A percentile compares a stretch with the other conserved stretches of the same genome.
phyloP scores from a whole-genome alignment of 2,888 invertebrate genomes.

The Lithophane ornitopus region DNA sequence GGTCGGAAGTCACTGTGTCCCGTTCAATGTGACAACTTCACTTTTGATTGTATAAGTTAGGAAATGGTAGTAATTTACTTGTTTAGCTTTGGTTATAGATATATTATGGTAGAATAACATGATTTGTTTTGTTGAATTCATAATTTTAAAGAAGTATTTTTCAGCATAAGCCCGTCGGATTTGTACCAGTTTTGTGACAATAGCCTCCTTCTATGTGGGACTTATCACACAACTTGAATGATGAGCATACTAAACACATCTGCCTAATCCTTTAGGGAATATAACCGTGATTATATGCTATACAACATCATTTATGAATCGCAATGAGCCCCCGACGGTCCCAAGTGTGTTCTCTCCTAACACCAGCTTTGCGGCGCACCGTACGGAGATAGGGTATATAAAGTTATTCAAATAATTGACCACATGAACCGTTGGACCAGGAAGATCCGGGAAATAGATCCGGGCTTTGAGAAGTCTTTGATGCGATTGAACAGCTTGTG shows the following conservation, averaged over 20 bases:
- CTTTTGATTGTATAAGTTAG: no score
- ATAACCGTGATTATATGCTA: background rate
- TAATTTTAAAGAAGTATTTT: background rate
- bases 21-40: no score
- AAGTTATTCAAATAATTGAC: constrained; percentile 38
- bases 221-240: no score
- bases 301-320: constrained; percentile 11
- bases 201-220: background rate
- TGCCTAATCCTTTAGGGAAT: no score
- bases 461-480: background rate
- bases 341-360: constrained; percentile 5
- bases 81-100: no score
- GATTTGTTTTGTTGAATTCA: no score
- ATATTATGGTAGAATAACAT: no score
- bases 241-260: background rate
- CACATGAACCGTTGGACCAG: constrained; percentile 1
- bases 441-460: background rate
- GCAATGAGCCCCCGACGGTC: background rate
- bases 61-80: no score
- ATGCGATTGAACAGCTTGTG: background rate
- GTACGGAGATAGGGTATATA: background rate
- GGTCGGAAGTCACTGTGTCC: no score
- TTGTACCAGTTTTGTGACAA: no score
- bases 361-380: constrained; percentile 27
- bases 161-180: background rate